Percentiles rank a stretch among this genome's conserved stretches.
Evolutionary conservation across 2,113 vertebrate genomes (phyloP).

Genomic region (Chelonoidis abingdonii): DNA sequence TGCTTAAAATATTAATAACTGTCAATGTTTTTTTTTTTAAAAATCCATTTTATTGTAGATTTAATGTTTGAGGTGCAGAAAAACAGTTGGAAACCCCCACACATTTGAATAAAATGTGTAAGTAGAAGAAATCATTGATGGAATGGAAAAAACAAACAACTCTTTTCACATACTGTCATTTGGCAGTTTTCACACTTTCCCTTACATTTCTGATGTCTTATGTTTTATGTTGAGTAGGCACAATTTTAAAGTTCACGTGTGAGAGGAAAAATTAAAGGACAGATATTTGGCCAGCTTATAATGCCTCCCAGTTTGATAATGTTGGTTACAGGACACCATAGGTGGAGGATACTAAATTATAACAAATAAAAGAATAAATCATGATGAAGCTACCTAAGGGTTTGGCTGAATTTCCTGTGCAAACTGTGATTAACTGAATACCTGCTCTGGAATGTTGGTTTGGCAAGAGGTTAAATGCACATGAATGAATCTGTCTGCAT

Average conservation of each 20-base stretch:
- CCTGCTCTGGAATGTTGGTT: slow-evolving; percentile 83
- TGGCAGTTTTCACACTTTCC: not conserved
- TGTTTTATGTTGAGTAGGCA: not conserved
- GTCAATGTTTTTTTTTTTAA: not conserved
- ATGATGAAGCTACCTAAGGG: slow-evolving; percentile 73
- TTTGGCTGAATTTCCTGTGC: slow-evolving; percentile 80
- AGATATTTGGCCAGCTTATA: slow-evolving; percentile 54
- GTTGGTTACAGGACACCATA: slow-evolving; percentile 59
- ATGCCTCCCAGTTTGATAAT: slow-evolving; percentile 53
- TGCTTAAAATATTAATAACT: not conserved
- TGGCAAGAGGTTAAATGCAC: slow-evolving; percentile 79
- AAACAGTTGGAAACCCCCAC: not conserved
- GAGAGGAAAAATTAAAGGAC: not conserved
- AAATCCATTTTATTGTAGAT: not conserved
- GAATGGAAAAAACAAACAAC: not conserved
- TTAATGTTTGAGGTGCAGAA: not conserved
- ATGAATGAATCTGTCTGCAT: slow-evolving; percentile 75
- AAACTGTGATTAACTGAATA: slow-evolving; percentile 83
- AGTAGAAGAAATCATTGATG: not conserved
- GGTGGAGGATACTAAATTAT: slow-evolving; percentile 62
- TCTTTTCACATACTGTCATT: slow-evolving; percentile 25
- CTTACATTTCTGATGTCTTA: not conserved
- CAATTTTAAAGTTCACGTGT: not conserved
- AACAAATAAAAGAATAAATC: slow-evolving; percentile 72
- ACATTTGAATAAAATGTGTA: not conserved